Conservation (phyloP, 2,888 invertebrate species). For the Hartigia nigra region DNA sequence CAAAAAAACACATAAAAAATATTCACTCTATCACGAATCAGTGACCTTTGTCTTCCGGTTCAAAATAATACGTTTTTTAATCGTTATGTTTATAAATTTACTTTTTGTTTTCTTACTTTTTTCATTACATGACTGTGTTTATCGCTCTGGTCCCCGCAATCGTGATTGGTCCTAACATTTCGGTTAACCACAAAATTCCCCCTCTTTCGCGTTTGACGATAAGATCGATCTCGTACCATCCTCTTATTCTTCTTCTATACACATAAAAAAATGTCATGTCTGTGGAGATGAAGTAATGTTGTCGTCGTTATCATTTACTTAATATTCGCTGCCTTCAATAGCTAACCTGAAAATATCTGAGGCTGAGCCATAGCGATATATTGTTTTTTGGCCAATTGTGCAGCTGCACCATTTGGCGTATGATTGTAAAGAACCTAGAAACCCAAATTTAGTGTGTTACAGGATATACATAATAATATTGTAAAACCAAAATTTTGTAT, state of each 20-base stretch:
- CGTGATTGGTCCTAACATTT: neutral
- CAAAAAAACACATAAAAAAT: no score
- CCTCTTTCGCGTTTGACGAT: neutral
- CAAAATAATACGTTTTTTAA: no score
- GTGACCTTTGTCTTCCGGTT: no score
- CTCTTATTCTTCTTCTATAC: neutral
- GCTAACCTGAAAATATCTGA: slow-evolving; percentile 36
- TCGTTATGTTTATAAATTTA: neutral
- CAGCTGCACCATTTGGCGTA: slow-evolving; percentile 63
- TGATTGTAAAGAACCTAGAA: slow-evolving; percentile 66
- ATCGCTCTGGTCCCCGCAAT: neutral
- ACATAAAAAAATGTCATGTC: neutral
- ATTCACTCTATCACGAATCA: no score
- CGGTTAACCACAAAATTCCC: neutral
- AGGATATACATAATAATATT: neutral
- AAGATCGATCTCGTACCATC: neutral
- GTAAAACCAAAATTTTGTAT: neutral
- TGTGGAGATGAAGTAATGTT: no score
- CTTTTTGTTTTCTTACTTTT: neutral
- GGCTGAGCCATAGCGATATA: slow-evolving; percentile 50
- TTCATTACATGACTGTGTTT: neutral
- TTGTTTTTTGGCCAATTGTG: slow-evolving; percentile 60
- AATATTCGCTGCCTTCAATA: neutral
- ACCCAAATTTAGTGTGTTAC: neutral
- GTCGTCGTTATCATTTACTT: neutral